phyloP scores from a whole-genome alignment of 1,140 invertebrate genomes.

The Ladona fulva region DNA sequence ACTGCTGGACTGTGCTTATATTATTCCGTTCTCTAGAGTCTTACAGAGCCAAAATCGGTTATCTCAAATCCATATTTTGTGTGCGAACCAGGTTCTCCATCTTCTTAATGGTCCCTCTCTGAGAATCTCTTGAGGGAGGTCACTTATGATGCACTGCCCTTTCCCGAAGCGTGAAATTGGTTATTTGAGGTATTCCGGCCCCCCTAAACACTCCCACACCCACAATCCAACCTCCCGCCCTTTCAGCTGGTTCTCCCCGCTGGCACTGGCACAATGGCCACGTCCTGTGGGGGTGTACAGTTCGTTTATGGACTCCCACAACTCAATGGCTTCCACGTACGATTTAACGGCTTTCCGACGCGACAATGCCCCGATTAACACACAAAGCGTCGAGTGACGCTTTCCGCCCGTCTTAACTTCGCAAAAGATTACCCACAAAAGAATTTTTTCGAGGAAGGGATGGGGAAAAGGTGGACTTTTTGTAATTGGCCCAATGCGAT shows the following conservation, averaged over 20 bases:
- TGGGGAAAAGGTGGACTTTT: not conserved
- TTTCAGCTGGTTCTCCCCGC: not conserved
- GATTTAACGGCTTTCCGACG: not conserved
- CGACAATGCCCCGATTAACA: slow-evolving; percentile 7
- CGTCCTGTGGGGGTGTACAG: not conserved
- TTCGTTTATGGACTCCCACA: not conserved
- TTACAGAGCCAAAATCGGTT: too few relatives aligned
- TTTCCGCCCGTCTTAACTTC: not conserved
- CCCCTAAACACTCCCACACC: not conserved
- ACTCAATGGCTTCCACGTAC: not conserved
- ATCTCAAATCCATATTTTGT: too few relatives aligned
- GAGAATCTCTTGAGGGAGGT: not conserved
- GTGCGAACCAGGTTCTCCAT: too few relatives aligned
- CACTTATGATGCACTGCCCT: not conserved
- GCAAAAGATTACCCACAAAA: not conserved
- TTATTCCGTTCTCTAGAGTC: too few relatives aligned
- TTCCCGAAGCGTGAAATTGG: slow-evolving; percentile 3
- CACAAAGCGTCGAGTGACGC: not conserved
- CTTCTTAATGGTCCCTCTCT: too few relatives aligned
- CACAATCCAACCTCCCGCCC: not conserved
- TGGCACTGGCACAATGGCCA: not conserved
- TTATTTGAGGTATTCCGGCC: slow-evolving; percentile 7
- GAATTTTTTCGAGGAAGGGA: not conserved
- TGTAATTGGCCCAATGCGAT: not conserved
- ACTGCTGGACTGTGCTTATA: too few relatives aligned